A percentile compares a stretch with the other conserved stretches of the same genome.
phyloP scores from a whole-genome alignment of 2,888 invertebrate species.

The Allolobophora icterica region DNA sequence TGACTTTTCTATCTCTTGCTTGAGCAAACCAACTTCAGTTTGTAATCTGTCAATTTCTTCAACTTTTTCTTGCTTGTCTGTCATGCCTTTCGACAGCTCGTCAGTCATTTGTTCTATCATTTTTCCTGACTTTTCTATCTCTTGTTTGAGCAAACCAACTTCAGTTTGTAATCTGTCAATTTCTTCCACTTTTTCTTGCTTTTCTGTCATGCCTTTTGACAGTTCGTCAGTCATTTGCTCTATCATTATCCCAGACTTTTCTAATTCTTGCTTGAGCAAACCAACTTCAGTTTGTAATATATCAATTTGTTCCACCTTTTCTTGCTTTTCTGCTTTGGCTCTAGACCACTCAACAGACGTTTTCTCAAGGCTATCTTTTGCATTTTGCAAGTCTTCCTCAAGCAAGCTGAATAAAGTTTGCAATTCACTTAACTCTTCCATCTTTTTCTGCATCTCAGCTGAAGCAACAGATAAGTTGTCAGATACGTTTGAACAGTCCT shows the following conservation, averaged over 20 bases:
- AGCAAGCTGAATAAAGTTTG: background rate
- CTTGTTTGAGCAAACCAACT: background rate
- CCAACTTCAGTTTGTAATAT: background rate
- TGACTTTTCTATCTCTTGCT: background rate
- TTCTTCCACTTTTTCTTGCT: constrained; percentile 14
- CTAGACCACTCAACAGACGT: background rate
- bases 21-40: background rate
- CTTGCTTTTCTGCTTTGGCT: background rate
- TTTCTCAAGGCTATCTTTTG: background rate
- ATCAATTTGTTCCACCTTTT: background rate
- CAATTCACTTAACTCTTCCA: background rate
- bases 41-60: constrained; percentile 14
- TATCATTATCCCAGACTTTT: background rate
- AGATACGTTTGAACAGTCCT: background rate
- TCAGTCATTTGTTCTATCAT: background rate
- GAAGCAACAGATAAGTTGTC: background rate
- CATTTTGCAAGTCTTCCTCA: background rate
- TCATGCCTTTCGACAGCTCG: background rate
- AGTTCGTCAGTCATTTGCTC: background rate
- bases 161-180: background rate
- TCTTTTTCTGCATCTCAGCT: background rate
- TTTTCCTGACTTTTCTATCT: background rate
- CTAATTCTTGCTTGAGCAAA: background rate
- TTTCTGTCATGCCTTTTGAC: background rate
- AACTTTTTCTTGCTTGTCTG: background rate